Percentiles rank a stretch among this genome's conserved stretches.
Conservation (phyloP, 2,888 invertebrate species). For the Sinopyrophorus schimmeli region DNA sequence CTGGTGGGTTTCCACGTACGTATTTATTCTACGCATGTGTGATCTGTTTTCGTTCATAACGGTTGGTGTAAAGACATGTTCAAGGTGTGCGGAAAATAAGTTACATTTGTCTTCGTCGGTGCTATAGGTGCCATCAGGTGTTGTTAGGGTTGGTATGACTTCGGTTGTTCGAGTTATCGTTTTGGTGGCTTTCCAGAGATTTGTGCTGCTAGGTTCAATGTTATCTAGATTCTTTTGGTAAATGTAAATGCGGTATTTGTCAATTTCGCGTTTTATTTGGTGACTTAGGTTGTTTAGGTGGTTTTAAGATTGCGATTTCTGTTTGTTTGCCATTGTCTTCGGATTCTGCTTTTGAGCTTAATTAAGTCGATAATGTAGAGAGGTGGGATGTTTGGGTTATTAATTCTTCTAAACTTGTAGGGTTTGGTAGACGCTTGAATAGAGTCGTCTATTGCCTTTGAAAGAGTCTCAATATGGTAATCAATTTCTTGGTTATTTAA, state of each 20-base stretch:
- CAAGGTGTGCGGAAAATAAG: constrained; percentile 3
- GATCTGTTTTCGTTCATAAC: neutral
- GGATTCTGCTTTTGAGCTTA: too few relatives aligned
- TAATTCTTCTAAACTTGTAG: neutral
- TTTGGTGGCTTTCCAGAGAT: neutral
- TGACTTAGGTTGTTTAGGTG: constrained; percentile 3
- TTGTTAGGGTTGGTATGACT: neutral
- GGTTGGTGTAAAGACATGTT: neutral
- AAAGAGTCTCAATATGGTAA: neutral
- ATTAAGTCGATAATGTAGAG: neutral
- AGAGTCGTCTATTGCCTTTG: neutral
- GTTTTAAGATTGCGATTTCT: neutral
- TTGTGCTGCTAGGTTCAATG: constrained; percentile 1
- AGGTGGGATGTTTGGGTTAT: constrained; percentile 1
- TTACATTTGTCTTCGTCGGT: constrained; percentile 3
- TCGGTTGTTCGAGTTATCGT: constrained; percentile 1
- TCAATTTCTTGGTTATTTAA: constrained; percentile 4
- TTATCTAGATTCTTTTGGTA: constrained; percentile 2
- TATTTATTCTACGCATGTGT: neutral
- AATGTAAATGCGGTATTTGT: neutral
- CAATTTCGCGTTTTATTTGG: constrained; percentile 2
- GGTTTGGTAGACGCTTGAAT: too few relatives aligned
- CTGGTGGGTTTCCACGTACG: constrained; percentile 1
- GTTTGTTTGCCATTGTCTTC: too few relatives aligned
- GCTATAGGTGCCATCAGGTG: neutral